These are phyloP conservation scores for Dromococcyx pavoninus DNA, from an alignment of 2,797 vertebrate species.

Conservation along the genomic window DNA sequence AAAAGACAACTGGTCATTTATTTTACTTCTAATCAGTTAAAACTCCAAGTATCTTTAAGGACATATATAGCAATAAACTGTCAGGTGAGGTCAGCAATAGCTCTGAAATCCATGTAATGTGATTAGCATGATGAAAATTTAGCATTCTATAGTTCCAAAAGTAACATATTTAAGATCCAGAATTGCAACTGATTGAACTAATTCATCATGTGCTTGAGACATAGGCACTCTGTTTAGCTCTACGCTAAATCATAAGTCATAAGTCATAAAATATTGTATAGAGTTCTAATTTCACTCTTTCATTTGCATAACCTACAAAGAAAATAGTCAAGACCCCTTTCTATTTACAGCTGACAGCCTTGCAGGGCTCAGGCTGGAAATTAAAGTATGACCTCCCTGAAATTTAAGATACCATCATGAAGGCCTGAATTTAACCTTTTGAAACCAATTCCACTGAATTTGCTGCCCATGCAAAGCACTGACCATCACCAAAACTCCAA, in stretches of 20 bases:
- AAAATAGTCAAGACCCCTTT: not conserved
- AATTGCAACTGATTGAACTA: not conserved
- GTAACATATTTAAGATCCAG: not conserved
- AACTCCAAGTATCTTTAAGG: not conserved
- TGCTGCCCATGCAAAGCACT: not conserved
- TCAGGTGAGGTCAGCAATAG: not conserved
- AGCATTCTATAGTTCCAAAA: not conserved
- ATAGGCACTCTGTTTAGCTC: not conserved
- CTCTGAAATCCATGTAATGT: not conserved
- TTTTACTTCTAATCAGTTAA: not conserved
- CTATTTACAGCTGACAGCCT: not conserved
- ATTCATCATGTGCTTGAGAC: not conserved
- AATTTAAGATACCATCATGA: not conserved
- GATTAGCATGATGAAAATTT: not conserved
- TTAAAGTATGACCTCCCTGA: not conserved
- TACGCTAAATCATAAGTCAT: not conserved
- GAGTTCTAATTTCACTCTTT: not conserved
- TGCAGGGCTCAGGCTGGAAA: not conserved
- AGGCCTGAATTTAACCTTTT: not conserved
- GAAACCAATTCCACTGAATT: not conserved
- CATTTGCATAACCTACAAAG: not conserved
- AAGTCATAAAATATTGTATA: not conserved
- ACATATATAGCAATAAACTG: not conserved
- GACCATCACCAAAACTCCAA: accelerated
- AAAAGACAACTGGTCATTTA: not conserved